phyloP scores from a whole-genome alignment of 2,888 invertebrate species.

The Mechanitis mazaeus region DNA sequence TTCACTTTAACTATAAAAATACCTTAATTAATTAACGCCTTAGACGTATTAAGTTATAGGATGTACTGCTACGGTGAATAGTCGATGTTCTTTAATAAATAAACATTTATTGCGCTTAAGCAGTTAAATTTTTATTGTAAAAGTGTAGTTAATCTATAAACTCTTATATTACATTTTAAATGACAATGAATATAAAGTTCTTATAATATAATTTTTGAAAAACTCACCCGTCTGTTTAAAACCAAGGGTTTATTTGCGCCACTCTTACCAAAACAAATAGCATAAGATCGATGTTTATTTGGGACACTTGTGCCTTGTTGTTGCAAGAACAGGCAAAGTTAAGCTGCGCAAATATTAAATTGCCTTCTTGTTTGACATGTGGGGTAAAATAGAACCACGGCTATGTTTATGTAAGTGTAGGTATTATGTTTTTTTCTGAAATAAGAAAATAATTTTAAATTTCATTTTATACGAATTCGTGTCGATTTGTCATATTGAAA shows the following conservation, averaged over 20 bases:
- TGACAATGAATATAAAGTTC: not conserved
- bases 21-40: too few species aligned
- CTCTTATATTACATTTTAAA: not conserved
- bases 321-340: conserved; percentile 46
- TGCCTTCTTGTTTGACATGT: conserved; percentile 38
- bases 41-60: too few species aligned
- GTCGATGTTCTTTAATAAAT: too few species aligned
- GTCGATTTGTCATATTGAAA: too few species aligned
- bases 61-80: too few species aligned
- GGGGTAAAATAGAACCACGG: conserved; percentile 17
- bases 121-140: too few species aligned
- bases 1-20: too few species aligned
- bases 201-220: not conserved
- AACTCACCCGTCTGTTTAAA: conserved; percentile 15
- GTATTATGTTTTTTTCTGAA: too few species aligned
- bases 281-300: conserved; percentile 61
- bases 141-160: too few species aligned
- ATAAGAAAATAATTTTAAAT: too few species aligned
- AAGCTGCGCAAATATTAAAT: conserved; percentile 59
- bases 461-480: too few species aligned
- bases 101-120: too few species aligned
- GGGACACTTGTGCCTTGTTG: conserved; percentile 48
- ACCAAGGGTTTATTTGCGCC: conserved; percentile 43
- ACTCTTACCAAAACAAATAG: conserved; percentile 52
- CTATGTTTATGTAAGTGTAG: not conserved